A percentile compares a stretch with the other conserved stretches of the same genome.
Conservation (phyloP, 2,888 invertebrate species). For the Thera britannica region DNA sequence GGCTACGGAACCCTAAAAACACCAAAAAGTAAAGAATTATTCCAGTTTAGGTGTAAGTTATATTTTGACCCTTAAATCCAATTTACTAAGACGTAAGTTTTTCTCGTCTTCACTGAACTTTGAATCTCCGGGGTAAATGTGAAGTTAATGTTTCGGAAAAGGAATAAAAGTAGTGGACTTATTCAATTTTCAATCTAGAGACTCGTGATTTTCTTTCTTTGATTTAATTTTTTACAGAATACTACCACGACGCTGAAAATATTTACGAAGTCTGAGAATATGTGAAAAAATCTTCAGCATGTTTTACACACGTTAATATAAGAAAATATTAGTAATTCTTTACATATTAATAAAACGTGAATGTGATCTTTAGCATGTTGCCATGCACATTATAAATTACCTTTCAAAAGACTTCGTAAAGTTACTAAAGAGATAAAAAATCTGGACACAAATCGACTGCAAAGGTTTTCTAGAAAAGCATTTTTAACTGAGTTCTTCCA, state of each 20-base stretch:
- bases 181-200: constrained; percentile 28
- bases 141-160: constrained; percentile 49
- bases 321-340: no score
- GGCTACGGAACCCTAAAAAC: no score
- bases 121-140: constrained; percentile 42
- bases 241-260: neutral
- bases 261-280: neutral
- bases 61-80: constrained; percentile 49
- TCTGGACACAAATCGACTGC: neutral
- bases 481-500: constrained; percentile 23
- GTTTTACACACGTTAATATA: no score
- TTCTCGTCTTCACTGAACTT: constrained; percentile 41
- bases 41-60: constrained; percentile 38
- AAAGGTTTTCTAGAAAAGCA: constrained; percentile 13
- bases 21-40: constrained; percentile 38
- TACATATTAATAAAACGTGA: no score
- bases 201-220: constrained; percentile 10
- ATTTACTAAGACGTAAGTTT: constrained; percentile 49
- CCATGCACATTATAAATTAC: no score
- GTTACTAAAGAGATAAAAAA: neutral
- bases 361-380: no score
- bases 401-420: neutral
- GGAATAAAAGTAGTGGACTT: constrained; percentile 36
- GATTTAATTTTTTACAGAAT: constrained; percentile 3
- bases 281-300: neutral